Conservation (phyloP, 2,888 invertebrate species). For the Iphiclides podalirius region DNA sequence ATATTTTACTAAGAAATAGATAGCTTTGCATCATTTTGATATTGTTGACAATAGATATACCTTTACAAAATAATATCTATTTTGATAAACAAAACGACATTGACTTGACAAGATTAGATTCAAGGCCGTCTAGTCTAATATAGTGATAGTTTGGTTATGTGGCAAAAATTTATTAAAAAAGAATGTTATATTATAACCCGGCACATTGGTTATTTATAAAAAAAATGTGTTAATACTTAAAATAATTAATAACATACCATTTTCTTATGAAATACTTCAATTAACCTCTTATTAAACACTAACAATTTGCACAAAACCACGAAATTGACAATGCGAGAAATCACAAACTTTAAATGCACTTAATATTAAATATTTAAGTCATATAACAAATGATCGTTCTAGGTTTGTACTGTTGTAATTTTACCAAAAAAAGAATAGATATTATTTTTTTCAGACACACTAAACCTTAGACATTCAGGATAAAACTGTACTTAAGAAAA, state of each 20-base stretch:
- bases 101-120: conserved; percentile 76
- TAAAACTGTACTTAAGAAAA: conserved; percentile 21
- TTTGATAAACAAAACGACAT: conserved; percentile 70
- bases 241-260: conserved; percentile 13
- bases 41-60: conserved; percentile 8
- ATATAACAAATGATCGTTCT: background rate
- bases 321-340: conserved; percentile 22
- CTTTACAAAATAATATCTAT: conserved; percentile 34
- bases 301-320: background rate
- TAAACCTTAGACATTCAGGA: conserved; percentile 40
- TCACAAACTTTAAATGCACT: background rate
- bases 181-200: conserved; percentile 21
- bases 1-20: too few relatives aligned
- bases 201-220: background rate
- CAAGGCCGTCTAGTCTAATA: conserved; percentile 70
- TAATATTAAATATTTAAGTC: background rate
- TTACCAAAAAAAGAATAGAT: conserved; percentile 37
- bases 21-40: background rate
- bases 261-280: conserved; percentile 10
- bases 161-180: conserved; percentile 26
- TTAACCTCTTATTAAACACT: conserved; percentile 14
- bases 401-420: conserved; percentile 27
- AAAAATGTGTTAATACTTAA: conserved; percentile 15
- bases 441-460: conserved; percentile 33
- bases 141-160: conserved; percentile 70